These are phyloP conservation scores for Oxygymnocypris stewartii DNA, from an alignment of 2,113 vertebrate species.

Conservation along the genomic window DNA sequence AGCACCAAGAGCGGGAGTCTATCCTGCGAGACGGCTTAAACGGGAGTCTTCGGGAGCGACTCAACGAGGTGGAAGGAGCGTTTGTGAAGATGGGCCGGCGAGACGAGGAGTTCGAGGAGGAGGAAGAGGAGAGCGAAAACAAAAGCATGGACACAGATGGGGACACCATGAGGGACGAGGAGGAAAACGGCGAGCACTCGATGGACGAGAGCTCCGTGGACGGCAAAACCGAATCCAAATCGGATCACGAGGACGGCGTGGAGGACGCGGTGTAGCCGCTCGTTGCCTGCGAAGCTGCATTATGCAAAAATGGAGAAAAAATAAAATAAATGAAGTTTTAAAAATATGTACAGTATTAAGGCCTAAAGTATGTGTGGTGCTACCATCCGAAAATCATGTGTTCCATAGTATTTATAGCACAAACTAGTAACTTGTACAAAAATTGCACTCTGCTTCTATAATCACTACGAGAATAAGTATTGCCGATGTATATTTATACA, in stretches of 20 bases:
- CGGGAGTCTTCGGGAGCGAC: conserved; percentile 88
- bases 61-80: conserved; percentile 88
- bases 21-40: conserved; percentile 82
- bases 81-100: conserved; percentile 89
- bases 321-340: conserved; percentile 80
- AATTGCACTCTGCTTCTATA: conserved; percentile 99
- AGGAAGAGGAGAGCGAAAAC: conserved; percentile 96
- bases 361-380: conserved; percentile 99
- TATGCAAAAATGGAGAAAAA: conserved; percentile 86
- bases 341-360: conserved; percentile 98
- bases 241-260: conserved; percentile 96
- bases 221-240: conserved; percentile 99
- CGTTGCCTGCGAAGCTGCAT: conserved; percentile 96
- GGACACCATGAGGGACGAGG: conserved; percentile 96
- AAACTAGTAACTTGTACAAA: conserved; percentile 99
- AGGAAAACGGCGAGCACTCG: conserved; percentile 96
- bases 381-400: conserved; percentile 95
- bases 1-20: conserved; percentile 87
- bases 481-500: conserved; percentile 99
- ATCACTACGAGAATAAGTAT: conserved; percentile 99
- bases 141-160: conserved; percentile 99
- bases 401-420: conserved; percentile 99
- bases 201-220: conserved; percentile 99
- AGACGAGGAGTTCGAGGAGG: conserved; percentile 94
- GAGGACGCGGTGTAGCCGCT: conserved; percentile 96